Base-by-base conservation (phyloP, 2,113 vertebrate genomes). In the Brachirus orientalis region DNA sequence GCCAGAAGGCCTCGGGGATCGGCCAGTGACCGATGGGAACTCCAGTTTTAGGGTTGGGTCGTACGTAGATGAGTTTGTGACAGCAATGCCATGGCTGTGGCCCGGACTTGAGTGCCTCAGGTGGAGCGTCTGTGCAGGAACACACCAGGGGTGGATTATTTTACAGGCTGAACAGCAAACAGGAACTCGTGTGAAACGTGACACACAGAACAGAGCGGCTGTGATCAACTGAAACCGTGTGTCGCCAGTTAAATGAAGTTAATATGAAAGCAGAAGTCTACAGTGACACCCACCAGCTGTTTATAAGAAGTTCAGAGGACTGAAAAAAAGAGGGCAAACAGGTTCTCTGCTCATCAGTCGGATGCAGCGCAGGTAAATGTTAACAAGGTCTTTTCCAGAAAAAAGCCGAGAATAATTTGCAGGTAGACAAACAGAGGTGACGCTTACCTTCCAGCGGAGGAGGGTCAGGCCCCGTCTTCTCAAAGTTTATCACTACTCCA, bases 11-110 rank as follows among this genome's bases (percentile, higher is more conserved):
- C 78, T 99, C 97, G 2, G 97, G 96, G 84, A 98, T 94, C 58
- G 97, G 97, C 97, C 97, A 99, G 67, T 99, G 97, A 20, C 97
- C 97, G 65, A 99, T 95, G 72, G 97, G 97, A 77, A 99, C 96
- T 1, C 97, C 97, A 0, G 97, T 98, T 93, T 99, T 99, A 65
- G 96, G 97, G 75, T 99, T 99, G 69, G 97, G 96, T 75, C 97
- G 92, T 35, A 99, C 96, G 20, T 99, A 99, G 65, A 99, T 98
- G 68, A 99, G 95, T 88, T 97, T 98, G 87, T 97, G 97, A 88
- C 97, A 98, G 82, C 94, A 96, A 70, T 99, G 96, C 97, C 97
- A 99, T 45, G 96, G 94, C 51, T 98, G 97, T 0, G 83, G 93
- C 63, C 89, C 94, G 83, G 81, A 91, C 82, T 98, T 96, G 69